These are phyloP conservation scores for Neomonachus schauinslandi DNA, from an alignment of 2,113 vertebrate genomes.

Conservation along the genomic window DNA sequence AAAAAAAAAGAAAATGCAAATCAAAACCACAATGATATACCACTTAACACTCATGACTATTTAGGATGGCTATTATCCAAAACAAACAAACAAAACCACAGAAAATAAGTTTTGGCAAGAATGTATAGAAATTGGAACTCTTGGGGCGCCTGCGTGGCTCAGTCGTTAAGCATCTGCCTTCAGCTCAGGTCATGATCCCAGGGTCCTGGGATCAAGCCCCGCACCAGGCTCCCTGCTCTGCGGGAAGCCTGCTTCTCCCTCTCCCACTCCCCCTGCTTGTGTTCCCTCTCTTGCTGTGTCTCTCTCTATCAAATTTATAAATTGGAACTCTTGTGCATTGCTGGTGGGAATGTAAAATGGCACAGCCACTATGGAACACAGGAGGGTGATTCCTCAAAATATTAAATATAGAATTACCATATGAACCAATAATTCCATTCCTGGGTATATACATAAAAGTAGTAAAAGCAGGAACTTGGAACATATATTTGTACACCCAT, in stretches of 20 bases:
- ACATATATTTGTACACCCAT: neutral
- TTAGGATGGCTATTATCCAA: neutral
- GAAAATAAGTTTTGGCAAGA: neutral
- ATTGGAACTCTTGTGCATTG: neutral
- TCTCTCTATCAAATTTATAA: neutral
- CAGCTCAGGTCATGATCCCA: no score
- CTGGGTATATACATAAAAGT: neutral
- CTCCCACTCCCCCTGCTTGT: no score
- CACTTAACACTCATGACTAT: neutral
- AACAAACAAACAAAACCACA: neutral
- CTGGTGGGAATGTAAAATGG: neutral
- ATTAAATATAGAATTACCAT: constrained; percentile 25
- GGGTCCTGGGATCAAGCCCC: no score
- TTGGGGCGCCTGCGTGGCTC: neutral
- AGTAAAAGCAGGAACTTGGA: neutral
- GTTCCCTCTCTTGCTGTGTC: no score
- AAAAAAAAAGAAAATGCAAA: neutral
- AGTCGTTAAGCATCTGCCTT: no score
- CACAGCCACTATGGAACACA: neutral
- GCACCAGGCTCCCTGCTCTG: no score
- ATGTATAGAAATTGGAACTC: neutral
- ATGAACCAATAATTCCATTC: neutral
- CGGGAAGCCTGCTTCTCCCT: no score
- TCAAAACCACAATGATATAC: neutral
- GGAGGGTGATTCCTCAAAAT: neutral